These are phyloP conservation scores for Misgurnus anguillicaudatus DNA, from an alignment of 2,113 vertebrate species.

Conservation along the genomic window DNA sequence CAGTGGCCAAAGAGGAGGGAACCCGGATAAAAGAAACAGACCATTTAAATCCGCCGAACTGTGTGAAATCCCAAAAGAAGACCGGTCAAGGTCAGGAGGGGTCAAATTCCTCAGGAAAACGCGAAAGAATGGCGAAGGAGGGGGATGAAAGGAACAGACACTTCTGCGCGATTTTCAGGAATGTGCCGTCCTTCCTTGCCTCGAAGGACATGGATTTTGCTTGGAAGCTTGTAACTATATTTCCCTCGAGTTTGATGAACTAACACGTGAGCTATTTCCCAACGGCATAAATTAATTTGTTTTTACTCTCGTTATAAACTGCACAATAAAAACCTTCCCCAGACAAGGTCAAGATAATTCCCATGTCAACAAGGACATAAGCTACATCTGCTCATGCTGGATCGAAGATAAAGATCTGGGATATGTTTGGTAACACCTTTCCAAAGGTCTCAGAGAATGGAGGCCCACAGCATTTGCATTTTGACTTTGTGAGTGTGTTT, in stretches of 20 bases:
- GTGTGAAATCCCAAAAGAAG: conserved; percentile 72
- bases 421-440: neutral
- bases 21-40: conserved; percentile 45
- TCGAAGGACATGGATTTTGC: conserved; percentile 22
- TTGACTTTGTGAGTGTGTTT: conserved; percentile 43
- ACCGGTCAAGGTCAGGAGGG: conserved; percentile 70
- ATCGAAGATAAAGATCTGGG: neutral
- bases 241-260: neutral
- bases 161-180: conserved; percentile 55
- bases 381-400: neutral
- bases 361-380: neutral
- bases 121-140: conserved; percentile 23
- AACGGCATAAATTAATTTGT: neutral
- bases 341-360: neutral
- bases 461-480: conserved; percentile 40
- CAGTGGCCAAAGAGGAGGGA: conserved; percentile 30
- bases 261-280: neutral
- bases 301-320: neutral
- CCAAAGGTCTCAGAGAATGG: conserved; percentile 13
- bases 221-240: neutral
- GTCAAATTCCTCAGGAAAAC: conserved; percentile 74
- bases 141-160: conserved; percentile 47
- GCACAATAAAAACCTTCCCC: neutral
- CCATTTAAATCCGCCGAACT: conserved; percentile 74
- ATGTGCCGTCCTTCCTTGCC: conserved; percentile 47